A percentile compares a stretch with the other conserved stretches of the same genome.
Evolutionary conservation across 2,113 vertebrate species (phyloP).

Genomic region (Scolopax mira): DNA sequence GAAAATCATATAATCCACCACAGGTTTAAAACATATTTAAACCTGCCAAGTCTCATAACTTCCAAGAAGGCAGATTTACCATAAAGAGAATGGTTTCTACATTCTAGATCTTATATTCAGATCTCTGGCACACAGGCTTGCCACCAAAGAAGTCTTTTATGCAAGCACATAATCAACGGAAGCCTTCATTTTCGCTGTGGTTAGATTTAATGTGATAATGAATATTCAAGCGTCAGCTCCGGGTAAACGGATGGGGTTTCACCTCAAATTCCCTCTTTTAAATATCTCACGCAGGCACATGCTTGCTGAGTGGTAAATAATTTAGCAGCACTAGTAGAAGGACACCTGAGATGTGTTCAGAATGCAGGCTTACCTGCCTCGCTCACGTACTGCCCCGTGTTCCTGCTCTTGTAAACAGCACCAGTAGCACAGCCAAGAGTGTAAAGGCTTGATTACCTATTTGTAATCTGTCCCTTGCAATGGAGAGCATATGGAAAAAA

Average conservation of each 20-base stretch:
- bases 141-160: slow-evolving; percentile 28
- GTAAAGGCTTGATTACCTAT: neutral
- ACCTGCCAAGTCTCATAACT: slow-evolving; percentile 55
- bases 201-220: slow-evolving; percentile 53
- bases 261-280: slow-evolving; percentile 42
- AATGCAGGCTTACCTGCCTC: neutral
- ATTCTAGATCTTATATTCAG: slow-evolving; percentile 33
- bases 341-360: neutral
- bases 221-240: slow-evolving; percentile 52
- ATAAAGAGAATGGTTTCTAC: slow-evolving; percentile 19
- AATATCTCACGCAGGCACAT: neutral
- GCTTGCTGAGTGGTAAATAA: slow-evolving; percentile 17
- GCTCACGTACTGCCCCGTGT: neutral
- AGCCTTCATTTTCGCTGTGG: slow-evolving; percentile 15
- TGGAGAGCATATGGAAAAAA: neutral
- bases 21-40: slow-evolving; percentile 50
- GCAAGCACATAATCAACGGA: slow-evolving; percentile 26
- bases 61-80: slow-evolving; percentile 40
- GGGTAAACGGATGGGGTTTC: slow-evolving; percentile 37
- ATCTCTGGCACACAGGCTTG: neutral
- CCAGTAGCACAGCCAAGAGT: neutral
- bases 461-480: neutral
- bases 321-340: slow-evolving; percentile 34
- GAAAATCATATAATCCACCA: slow-evolving; percentile 2
- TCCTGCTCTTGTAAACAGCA: slow-evolving; percentile 37